Percentiles rank a stretch among this genome's conserved stretches.
phyloP scores from a whole-genome alignment of 2,797 vertebrate species.

The Dipus sagitta region DNA sequence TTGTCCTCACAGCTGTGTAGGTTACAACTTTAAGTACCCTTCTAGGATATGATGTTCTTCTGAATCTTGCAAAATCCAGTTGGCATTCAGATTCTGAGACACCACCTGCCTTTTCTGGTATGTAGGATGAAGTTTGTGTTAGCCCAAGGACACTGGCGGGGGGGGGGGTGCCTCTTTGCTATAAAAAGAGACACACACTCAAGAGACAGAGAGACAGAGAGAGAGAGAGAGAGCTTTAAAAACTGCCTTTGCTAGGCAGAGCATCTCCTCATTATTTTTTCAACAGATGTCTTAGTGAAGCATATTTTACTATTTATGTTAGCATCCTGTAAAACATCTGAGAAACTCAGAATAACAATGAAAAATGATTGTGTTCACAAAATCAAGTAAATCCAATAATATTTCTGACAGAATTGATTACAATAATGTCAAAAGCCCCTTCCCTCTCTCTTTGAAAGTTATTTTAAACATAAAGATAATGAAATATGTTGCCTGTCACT shows the following conservation, averaged over 20 bases:
- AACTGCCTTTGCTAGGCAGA: conserved; percentile 24
- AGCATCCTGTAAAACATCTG: conserved; percentile 74
- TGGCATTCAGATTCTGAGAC: neutral
- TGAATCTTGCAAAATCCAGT: neutral
- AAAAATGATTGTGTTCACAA: conserved; percentile 84
- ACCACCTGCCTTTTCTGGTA: neutral
- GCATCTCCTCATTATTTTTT: conserved; percentile 71
- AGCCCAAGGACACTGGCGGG: neutral
- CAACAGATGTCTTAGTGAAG: conserved; percentile 69
- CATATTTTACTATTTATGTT: conserved; percentile 70
- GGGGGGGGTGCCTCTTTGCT: conserved; percentile 2
- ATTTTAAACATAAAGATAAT: conserved; percentile 87
- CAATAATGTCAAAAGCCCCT: conserved; percentile 84
- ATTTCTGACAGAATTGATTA: conserved; percentile 88
- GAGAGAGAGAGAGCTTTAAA: neutral
- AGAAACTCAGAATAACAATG: conserved; percentile 84
- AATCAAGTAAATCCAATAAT: conserved; percentile 87
- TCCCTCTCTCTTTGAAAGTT: conserved; percentile 84
- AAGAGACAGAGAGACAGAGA: too few relatives aligned
- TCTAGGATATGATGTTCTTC: neutral
- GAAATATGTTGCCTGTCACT: conserved; percentile 87
- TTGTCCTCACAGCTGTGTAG: neutral
- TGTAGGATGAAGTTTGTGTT: neutral
- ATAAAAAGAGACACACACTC: neutral
- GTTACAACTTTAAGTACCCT: neutral